Conservation (phyloP, 2,797 vertebrate genomes). For the Eleutherodactylus coqui region DNA sequence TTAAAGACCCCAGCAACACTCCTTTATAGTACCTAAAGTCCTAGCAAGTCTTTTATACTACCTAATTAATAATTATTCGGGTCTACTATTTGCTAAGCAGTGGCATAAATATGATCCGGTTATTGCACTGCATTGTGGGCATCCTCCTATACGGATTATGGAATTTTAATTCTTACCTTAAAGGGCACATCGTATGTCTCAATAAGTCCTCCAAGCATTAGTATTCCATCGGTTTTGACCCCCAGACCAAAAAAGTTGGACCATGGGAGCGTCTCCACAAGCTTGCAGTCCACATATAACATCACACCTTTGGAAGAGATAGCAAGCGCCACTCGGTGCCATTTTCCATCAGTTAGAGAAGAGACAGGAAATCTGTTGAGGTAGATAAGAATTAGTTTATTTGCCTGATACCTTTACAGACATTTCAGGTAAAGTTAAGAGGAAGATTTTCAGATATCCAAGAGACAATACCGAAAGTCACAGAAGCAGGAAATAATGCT, state of each 20-base stretch:
- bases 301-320: constrained; percentile 78
- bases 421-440: background rate
- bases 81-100: no score
- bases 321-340: constrained; percentile 83
- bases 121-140: background rate
- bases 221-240: constrained; percentile 79
- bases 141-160: no score
- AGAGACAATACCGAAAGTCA: background rate
- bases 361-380: constrained; percentile 81
- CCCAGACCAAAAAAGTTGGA: constrained; percentile 77
- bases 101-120: no score
- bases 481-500: background rate
- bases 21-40: no score
- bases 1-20: no score
- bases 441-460: background rate
- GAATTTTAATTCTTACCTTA: constrained; percentile 81
- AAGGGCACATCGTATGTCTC: constrained; percentile 86
- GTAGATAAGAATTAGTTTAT: background rate
- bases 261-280: constrained; percentile 86
- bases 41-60: no score
- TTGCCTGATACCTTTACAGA: background rate
- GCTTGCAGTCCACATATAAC: constrained; percentile 84
- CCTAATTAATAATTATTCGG: no score
- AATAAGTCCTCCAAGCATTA: constrained; percentile 83
- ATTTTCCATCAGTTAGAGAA: constrained; percentile 79